Base-by-base conservation (phyloP, 2,113 vertebrate genomes). In the Raja brachyura region DNA sequence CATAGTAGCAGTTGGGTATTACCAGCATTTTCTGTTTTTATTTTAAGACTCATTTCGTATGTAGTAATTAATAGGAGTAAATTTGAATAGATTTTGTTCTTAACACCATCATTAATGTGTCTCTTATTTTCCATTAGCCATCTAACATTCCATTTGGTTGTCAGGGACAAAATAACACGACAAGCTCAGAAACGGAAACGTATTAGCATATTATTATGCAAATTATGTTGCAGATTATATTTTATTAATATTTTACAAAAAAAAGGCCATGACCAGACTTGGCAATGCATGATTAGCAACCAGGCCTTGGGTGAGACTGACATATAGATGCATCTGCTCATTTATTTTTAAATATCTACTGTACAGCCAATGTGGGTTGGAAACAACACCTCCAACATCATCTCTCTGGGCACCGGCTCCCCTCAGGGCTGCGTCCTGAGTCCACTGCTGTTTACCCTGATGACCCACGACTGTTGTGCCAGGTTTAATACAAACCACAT, bases 161-260 rank as follows among this genome's bases (percentile, higher is more conserved):
- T 86, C 83, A 63, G 22, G 59, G 83, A 86, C 28, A 25, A 86
- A 86, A 86, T 86, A 61, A 86, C 28, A 61, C 61, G 22, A 86
- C 56, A 86, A 86, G 61, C 83, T 86, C 54, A 86, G 59, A 63
- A 86, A 86, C 8, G 61, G 22, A 63, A 86, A n/a, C n/a, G 39
- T 16, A 86, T 86, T 61, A 86, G 48, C 83, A 61, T 86, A 61
- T 48, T 22, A 86, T 86, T 86, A 86, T 86, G 25, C 25, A 86
- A 86, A 86, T 31, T 59, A 22, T 10, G 25, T 25, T 86, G 83
- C 56, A 61, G 83, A 86, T 86, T 86, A 85, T 85, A 20, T 28
- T 28, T 85, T 85, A 86, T 86, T 63, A 86, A 86, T 86, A 28
- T 28, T 20, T 86, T 63, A 28, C 13, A 68, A 16, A 63, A 85